Percentiles rank a stretch among this genome's conserved stretches.
phyloP scores from a whole-genome alignment of 2,797 vertebrate genomes.

The Emydoidea blandingii region DNA sequence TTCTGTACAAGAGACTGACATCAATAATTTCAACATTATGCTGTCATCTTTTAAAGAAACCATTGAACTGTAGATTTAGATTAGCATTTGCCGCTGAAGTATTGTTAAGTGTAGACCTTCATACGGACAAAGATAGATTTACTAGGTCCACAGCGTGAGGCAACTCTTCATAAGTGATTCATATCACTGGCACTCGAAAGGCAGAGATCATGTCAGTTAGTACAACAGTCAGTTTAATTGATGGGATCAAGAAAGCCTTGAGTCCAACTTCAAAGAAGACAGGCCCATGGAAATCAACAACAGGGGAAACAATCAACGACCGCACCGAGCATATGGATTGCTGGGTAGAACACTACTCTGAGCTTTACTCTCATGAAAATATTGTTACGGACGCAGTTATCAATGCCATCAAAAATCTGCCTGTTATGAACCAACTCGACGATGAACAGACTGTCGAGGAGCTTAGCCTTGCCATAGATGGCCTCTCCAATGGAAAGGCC shows the following conservation, averaged over 20 bases:
- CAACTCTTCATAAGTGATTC: slow-evolving; percentile 53
- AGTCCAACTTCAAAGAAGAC: too few relatives aligned
- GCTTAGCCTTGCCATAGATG: too few relatives aligned
- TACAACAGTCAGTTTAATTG: slow-evolving; percentile 41
- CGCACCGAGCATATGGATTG: too few relatives aligned
- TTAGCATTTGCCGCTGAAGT: slow-evolving; percentile 63
- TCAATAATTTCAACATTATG: slow-evolving; percentile 63
- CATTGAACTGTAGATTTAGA: slow-evolving; percentile 62
- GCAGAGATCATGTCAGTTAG: slow-evolving; percentile 34
- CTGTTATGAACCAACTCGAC: too few relatives aligned
- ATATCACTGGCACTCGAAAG: slow-evolving; percentile 42
- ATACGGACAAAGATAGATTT: slow-evolving; percentile 37
- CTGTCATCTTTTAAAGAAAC: slow-evolving; percentile 67
- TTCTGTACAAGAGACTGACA: slow-evolving; percentile 14
- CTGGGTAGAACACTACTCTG: too few relatives aligned
- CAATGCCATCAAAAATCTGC: too few relatives aligned
- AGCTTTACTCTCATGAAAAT: too few relatives aligned
- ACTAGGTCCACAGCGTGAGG: slow-evolving; percentile 16
- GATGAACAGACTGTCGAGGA: too few relatives aligned
- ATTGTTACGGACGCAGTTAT: too few relatives aligned
- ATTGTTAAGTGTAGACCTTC: slow-evolving; percentile 48
- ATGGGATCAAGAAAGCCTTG: background rate
- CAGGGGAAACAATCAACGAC: too few relatives aligned
- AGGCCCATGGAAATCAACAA: too few relatives aligned
- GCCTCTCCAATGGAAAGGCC: too few relatives aligned